Base-by-base conservation (phyloP, 1,140 invertebrate species). In the Meloidogyne hapla region DNA sequence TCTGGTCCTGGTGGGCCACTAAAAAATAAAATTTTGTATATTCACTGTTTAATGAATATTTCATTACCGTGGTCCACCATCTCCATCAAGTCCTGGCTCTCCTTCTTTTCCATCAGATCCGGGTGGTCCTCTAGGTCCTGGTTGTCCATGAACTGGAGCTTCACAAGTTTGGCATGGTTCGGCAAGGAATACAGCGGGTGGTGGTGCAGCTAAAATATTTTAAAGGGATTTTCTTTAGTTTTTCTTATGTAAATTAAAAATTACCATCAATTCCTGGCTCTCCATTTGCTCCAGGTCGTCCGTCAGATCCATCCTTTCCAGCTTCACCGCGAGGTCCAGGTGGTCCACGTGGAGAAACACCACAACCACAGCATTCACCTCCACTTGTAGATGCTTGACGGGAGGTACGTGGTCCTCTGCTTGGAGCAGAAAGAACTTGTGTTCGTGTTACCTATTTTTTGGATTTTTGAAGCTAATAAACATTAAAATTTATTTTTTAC, bases 361-460 rank as follows among this genome's bases (percentile, higher is more conserved):
- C 77, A n/a, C 77, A 78, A n/a, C 77, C 77, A 33, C 77, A 78
- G 61, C 77, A 78, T 25, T 62, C 75, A 25, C 48, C 48, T 56
- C 48, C 48, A 13, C 73, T 66, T 75, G 73, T 21, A 21, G 28
- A 42, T 33, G 65, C 65, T 18, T n/a, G 15, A n/a, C 42, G 21
- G 12, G 15, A 2, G 12, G 12, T 18, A 56, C 48, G 48, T 6
- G 48, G 48, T 56, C 48, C 76, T n/a, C 67, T 68, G 21, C 74
- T 64, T 28, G 84, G 73, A 9, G 79, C 76, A 26, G 81, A 75
- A 13, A 77, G 65, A 9, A 81, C 82, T 75, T 82, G 82, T 48
- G 81, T 82, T 18, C 81, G 79, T 21, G 77, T 78, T 21, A 78
- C 78, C 71, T 73, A 64, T n/a, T 15, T 61, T 64, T 15, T 12